Conservation (phyloP, 2,113 vertebrate genomes). For the Oceanites oceanicus region DNA sequence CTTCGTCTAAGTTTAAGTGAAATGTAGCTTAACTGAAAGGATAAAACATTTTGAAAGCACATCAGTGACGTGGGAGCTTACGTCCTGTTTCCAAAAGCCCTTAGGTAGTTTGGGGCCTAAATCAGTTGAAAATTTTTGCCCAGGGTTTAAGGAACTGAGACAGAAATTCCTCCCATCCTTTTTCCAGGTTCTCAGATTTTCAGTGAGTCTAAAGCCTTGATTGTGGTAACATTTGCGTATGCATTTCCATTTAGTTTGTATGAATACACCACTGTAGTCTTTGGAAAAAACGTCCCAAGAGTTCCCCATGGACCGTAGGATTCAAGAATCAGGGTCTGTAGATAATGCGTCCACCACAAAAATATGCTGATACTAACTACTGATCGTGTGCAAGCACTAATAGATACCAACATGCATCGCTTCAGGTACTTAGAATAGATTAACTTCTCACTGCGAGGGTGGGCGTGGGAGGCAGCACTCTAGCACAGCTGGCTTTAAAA, state of each 20-base stretch:
- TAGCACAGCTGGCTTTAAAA: neutral
- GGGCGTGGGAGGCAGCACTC: neutral
- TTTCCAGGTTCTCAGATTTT: neutral
- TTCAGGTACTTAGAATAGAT: neutral
- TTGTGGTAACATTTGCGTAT: neutral
- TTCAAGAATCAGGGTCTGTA: neutral
- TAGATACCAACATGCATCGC: neutral
- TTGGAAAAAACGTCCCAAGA: neutral
- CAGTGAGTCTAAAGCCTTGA: neutral
- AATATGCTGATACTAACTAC: neutral
- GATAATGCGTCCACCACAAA: neutral
- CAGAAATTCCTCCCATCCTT: neutral
- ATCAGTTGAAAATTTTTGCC: neutral
- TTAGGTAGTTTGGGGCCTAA: neutral
- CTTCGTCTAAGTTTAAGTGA: neutral
- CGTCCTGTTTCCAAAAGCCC: neutral
- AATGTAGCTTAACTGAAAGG: neutral
- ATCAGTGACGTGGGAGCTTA: fast-evolving
- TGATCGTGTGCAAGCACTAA: neutral
- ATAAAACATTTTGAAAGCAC: neutral
- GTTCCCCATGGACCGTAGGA: fast-evolving
- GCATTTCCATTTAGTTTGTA: neutral
- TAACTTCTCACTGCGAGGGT: neutral
- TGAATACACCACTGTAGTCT: neutral
- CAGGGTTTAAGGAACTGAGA: neutral